Base-by-base conservation (phyloP, 2,113 vertebrate genomes). In the Ammospiza caudacuta region DNA sequence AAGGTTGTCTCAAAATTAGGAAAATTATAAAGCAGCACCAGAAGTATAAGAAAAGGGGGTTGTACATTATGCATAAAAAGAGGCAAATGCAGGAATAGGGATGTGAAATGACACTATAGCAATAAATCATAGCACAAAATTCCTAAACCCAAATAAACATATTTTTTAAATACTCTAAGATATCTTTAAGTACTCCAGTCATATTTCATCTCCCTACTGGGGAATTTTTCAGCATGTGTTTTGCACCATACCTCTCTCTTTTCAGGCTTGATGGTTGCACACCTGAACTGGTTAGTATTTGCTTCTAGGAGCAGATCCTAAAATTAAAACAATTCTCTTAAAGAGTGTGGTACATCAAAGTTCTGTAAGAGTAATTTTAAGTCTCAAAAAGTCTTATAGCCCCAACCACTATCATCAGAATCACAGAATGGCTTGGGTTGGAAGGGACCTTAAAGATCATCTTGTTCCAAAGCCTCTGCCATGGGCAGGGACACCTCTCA, bases 241-340 rank as follows among this genome's bases (percentile, higher is more conserved):
- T 91, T 66, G 29, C 66, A 70, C 58, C 79, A 54, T 95, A 97
- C 96, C 95, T 87, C 96, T 97, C 72, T 49, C 97, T 97, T 96
- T 67, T 98, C 96, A 75, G 97, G 96, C 89, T 98, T 98, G 58
- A 95, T 58, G 41, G 97, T 96, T 78, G 96, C 98, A 97, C 98
- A 98, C 43, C 85, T 97, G 83, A 98, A 98, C 54, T 80, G 97
- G 58, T 96, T 95, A 83, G 83, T 78, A 68, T 98, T 99, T 74
- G 98, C 98, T 92, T 98, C 97, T 75, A 98, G 93, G 68, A 99
- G 95, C 31, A 97, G 96, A 89, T 98, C 98, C 97, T 96, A 76
- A 58, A 93, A 94, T 78, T 51, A 90, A 94, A 94, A 68, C 37
- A 89, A 72, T 69, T 79, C 72, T 22, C n/a, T 80, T 94, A 39